A percentile compares a stretch with the other conserved stretches of the same genome.
phyloP scores from a whole-genome alignment of 2,797 vertebrate genomes.

The Cynopterus sphinx region DNA sequence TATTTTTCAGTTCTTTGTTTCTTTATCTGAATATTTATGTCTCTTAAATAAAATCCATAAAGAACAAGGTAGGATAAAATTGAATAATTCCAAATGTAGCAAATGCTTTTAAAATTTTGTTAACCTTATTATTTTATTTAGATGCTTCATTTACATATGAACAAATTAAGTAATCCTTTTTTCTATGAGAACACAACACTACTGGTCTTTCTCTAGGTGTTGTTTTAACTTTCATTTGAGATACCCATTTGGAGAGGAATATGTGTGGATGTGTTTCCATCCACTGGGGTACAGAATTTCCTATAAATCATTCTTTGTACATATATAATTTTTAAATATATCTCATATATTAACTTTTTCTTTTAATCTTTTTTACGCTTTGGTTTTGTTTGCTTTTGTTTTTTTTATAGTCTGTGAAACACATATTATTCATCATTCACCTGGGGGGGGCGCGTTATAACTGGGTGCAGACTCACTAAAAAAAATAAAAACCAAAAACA shows the following conservation, averaged over 20 bases:
- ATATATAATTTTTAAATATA: not conserved
- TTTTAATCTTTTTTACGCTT: not conserved
- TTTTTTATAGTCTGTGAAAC: not conserved
- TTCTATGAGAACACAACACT: not conserved
- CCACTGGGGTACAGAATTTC: not conserved
- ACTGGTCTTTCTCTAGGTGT: not conserved
- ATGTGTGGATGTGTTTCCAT: not conserved
- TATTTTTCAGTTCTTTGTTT: not conserved
- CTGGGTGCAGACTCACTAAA: not conserved
- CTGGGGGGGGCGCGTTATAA: not conserved
- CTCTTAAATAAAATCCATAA: not conserved
- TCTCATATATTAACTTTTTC: not conserved
- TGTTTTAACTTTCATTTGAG: not conserved
- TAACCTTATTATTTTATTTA: not conserved
- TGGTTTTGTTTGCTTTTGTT: not conserved
- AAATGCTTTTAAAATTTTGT: not conserved
- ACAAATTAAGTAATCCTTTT: not conserved
- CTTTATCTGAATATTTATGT: not conserved
- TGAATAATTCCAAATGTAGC: not conserved
- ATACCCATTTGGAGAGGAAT: not conserved
- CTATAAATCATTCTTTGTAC: not conserved
- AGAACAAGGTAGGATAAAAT: not conserved
- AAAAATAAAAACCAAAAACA: not conserved
- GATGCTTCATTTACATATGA: not conserved
- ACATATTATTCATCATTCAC: not conserved